phyloP scores from a whole-genome alignment of 2,888 invertebrate genomes.

The Mechanitis messenoides region DNA sequence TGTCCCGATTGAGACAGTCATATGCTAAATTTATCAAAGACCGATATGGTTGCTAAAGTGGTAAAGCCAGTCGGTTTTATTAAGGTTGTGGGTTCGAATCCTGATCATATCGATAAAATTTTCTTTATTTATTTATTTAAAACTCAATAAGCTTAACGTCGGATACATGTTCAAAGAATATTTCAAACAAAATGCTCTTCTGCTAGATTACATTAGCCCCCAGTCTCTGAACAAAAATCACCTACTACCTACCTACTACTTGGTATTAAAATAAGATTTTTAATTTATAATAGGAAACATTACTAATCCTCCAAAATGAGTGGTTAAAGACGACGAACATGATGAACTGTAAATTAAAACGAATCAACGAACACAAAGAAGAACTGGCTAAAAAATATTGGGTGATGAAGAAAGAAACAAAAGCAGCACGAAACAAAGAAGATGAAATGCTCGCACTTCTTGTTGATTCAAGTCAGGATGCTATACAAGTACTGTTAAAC shows the following conservation, averaged over 20 bases:
- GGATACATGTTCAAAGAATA: too few relatives aligned
- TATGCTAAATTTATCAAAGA: too few relatives aligned
- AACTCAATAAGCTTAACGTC: too few relatives aligned
- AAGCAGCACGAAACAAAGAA: slow-evolving; percentile 65
- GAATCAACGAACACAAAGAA: slow-evolving; percentile 65
- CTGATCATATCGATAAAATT: too few relatives aligned
- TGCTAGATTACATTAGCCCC: too few relatives aligned
- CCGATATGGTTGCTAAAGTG: too few relatives aligned
- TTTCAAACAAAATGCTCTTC: too few relatives aligned
- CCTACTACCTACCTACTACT: neutral
- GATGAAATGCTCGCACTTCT: slow-evolving; percentile 75
- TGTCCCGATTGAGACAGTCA: too few relatives aligned
- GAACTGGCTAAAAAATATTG: slow-evolving; percentile 64
- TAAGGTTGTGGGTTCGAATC: too few relatives aligned
- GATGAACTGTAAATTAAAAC: slow-evolving; percentile 61
- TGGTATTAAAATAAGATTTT: neutral
- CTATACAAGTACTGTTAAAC: slow-evolving; percentile 60
- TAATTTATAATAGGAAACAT: slow-evolving; percentile 44
- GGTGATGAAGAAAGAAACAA: slow-evolving; percentile 73
- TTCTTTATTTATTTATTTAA: too few relatives aligned
- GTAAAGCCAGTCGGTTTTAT: too few relatives aligned
- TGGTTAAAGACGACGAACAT: slow-evolving; percentile 62
- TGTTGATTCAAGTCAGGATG: slow-evolving; percentile 78
- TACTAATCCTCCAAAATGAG: slow-evolving; percentile 68
- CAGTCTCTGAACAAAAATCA: too few relatives aligned